These are phyloP conservation scores for Steinernema scapterisci DNA, from an alignment of 2,888 invertebrate genomes.

Conservation along the genomic window DNA sequence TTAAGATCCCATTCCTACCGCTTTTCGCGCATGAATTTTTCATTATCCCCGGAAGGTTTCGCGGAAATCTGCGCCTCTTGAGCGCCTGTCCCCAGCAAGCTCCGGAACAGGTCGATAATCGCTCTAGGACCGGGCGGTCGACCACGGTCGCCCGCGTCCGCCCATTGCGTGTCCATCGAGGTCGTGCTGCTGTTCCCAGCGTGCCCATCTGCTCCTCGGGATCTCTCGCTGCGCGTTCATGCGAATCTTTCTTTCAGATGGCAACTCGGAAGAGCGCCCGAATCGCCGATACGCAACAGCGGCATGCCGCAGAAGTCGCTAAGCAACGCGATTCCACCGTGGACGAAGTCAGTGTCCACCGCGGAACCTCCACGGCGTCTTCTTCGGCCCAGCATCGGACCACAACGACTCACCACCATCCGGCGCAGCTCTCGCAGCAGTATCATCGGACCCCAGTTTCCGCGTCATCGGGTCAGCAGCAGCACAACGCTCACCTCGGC, in stretches of 20 bases:
- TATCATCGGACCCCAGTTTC: constrained; percentile 14
- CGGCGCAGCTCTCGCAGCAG: neutral
- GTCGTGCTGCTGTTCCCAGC: neutral
- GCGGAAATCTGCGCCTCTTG: too few relatives aligned
- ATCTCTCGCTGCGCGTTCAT: neutral
- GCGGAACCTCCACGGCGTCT: neutral
- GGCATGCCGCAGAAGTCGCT: constrained; percentile 15
- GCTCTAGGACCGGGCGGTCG: constrained; percentile 15
- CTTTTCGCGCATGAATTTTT: too few relatives aligned
- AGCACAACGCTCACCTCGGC: constrained; percentile 23
- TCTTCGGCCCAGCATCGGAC: neutral
- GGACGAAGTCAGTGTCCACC: too few relatives aligned
- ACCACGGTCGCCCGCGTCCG: constrained; percentile 18
- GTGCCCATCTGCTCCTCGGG: too few relatives aligned
- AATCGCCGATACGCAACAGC: constrained; percentile 25
- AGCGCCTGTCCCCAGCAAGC: too few relatives aligned
- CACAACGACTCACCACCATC: neutral
- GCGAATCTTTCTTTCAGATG: constrained; percentile 8
- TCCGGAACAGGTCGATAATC: constrained; percentile 17
- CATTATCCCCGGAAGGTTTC: too few relatives aligned
- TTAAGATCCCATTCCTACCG: too few relatives aligned
- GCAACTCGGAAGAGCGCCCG: constrained; percentile 20
- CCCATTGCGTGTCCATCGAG: neutral
- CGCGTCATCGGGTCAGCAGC: neutral
- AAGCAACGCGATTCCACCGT: constrained; percentile 15